These are phyloP conservation scores for Engraulis encrasicolus DNA, from an alignment of 2,113 vertebrate species.

Conservation along the genomic window DNA sequence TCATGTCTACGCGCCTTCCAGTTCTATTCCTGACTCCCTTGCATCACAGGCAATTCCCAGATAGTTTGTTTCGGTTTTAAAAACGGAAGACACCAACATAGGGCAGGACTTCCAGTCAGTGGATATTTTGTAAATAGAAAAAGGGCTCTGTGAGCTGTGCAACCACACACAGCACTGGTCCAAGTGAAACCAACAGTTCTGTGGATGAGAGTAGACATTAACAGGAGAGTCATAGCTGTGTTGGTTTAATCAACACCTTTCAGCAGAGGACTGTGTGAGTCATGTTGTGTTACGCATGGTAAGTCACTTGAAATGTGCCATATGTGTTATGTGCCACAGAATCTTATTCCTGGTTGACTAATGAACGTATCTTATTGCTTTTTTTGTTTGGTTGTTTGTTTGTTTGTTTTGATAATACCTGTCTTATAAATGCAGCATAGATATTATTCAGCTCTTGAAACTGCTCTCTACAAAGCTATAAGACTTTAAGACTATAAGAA, in stretches of 20 bases:
- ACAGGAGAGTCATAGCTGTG: neutral
- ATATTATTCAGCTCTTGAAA: no score
- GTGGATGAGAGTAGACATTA: neutral
- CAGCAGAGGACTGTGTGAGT: neutral
- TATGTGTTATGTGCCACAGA: neutral
- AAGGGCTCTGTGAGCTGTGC: no score
- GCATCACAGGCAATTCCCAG: slow-evolving; percentile 47
- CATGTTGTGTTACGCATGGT: neutral
- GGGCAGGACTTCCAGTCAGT: neutral
- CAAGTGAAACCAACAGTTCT: neutral
- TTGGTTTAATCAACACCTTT: neutral
- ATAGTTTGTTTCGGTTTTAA: slow-evolving; percentile 55
- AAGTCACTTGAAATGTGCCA: neutral
- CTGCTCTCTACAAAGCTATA: no score
- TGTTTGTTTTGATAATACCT: no score
- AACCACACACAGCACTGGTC: neutral
- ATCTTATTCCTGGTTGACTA: neutral
- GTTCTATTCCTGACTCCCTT: slow-evolving; percentile 57
- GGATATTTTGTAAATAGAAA: neutral
- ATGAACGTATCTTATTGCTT: neutral
- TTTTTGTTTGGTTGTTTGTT: no score
- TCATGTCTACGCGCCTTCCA: slow-evolving; percentile 10
- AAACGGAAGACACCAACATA: neutral
- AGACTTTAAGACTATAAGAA: no score
- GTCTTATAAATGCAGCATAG: no score